phyloP scores from a whole-genome alignment of 2,888 invertebrate genomes.

The Apeira syringaria region DNA sequence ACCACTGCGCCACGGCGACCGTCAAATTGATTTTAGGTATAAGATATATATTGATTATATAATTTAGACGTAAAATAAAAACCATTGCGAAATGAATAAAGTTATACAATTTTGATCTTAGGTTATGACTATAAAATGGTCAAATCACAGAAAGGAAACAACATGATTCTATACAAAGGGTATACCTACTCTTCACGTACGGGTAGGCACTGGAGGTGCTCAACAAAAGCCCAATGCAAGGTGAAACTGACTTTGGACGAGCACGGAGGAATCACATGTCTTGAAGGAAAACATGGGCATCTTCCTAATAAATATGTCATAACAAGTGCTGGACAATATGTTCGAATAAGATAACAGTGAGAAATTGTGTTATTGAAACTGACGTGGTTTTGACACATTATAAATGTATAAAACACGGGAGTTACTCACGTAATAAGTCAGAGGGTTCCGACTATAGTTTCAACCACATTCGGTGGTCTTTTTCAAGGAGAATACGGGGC shows the following conservation, averaged over 20 bases:
- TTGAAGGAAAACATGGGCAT: conserved; percentile 7
- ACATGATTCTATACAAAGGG: conserved; percentile 5
- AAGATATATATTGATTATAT: too few relatives aligned
- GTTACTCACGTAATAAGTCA: too few relatives aligned
- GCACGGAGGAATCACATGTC: not conserved
- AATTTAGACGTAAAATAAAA: too few relatives aligned
- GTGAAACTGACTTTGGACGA: conserved; percentile 2
- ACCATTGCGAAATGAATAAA: too few relatives aligned
- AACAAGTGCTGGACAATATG: not conserved
- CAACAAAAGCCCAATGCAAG: conserved; percentile 2
- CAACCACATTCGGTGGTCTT: too few relatives aligned
- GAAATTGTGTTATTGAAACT: too few relatives aligned
- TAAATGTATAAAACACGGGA: too few relatives aligned
- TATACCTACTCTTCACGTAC: conserved; percentile 7
- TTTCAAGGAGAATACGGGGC: too few relatives aligned
- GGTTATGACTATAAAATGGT: not conserved
- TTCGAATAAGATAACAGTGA: not conserved
- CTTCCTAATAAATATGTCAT: not conserved
- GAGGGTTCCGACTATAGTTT: too few relatives aligned
- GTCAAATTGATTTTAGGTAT: too few relatives aligned
- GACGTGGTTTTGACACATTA: too few relatives aligned
- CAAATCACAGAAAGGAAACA: conserved; percentile 6
- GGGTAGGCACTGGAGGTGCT: conserved; percentile 2
- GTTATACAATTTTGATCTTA: not conserved
- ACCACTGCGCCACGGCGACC: too few relatives aligned